phyloP scores from a whole-genome alignment of 2,888 invertebrate genomes.

The Cheilosia vernalis region DNA sequence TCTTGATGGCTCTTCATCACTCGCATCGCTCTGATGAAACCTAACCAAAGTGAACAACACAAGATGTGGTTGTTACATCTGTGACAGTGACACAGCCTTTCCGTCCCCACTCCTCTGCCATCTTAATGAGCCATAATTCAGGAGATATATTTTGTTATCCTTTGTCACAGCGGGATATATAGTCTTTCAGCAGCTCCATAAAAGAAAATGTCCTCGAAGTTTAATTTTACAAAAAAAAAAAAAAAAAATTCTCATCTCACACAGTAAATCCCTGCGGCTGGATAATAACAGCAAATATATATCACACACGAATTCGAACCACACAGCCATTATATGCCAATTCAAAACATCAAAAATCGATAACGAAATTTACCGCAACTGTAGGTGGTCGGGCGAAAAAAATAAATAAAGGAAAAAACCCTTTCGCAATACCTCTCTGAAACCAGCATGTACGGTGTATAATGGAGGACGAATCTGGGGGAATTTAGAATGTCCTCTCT shows the following conservation, averaged over 20 bases:
- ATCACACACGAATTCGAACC: slow-evolving; percentile 32
- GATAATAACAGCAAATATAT: not conserved
- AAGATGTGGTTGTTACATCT: slow-evolving; percentile 33
- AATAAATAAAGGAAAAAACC: slow-evolving; percentile 3
- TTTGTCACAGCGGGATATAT: slow-evolving; percentile 24
- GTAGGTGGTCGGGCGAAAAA: not conserved
- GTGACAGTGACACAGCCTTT: slow-evolving; percentile 28
- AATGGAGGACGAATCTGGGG: slow-evolving; percentile 14
- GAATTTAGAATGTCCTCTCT: slow-evolving; percentile 41
- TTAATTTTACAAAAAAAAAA: slow-evolving; percentile 4
- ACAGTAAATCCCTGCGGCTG: slow-evolving; percentile 21
- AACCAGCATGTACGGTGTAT: not conserved
- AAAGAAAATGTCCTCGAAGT: not conserved
- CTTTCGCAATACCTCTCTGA: slow-evolving; percentile 20
- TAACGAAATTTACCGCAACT: slow-evolving; percentile 56
- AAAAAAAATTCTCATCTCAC: not conserved
- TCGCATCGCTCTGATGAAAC: slow-evolving; percentile 4
- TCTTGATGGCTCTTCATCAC: slow-evolving; percentile 1
- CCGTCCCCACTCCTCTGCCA: not conserved
- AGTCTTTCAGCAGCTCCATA: not conserved
- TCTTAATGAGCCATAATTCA: slow-evolving; percentile 62
- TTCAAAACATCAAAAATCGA: slow-evolving; percentile 46
- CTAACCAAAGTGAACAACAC: slow-evolving; percentile 19
- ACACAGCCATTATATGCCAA: slow-evolving; percentile 50
- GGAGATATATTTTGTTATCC: slow-evolving; percentile 25